A percentile compares a stretch with the other conserved stretches of the same genome.
Conservation (phyloP, 2,888 invertebrate genomes). For the Epirrita christyi region DNA sequence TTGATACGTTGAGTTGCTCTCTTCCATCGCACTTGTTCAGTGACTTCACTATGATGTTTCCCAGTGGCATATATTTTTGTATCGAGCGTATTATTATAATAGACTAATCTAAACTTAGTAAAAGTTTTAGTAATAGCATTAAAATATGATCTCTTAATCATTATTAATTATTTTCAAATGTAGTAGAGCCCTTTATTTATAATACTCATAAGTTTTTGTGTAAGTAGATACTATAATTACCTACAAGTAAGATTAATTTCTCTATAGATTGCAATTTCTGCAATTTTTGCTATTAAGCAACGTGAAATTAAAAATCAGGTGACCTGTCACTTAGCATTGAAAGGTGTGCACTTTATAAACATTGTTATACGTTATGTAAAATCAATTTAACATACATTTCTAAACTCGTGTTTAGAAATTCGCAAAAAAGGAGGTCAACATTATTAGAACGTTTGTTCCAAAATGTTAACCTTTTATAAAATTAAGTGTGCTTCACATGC, state of each 20-base stretch:
- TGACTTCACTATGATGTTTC: constrained; percentile 58
- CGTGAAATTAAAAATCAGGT: constrained; percentile 34
- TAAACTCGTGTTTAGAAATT: constrained; percentile 25
- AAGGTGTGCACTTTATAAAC: constrained; percentile 31
- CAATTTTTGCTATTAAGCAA: constrained; percentile 53
- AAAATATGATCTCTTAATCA: constrained; percentile 85
- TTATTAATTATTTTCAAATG: constrained; percentile 82
- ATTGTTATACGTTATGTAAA: constrained; percentile 36
- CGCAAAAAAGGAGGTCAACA: constrained; percentile 37
- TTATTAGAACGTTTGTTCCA: constrained; percentile 23
- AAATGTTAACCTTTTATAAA: constrained; percentile 25
- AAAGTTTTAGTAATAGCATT: constrained; percentile 75
- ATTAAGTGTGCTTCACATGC: constrained; percentile 14
- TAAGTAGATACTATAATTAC: constrained; percentile 56
- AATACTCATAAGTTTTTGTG: constrained; percentile 83
- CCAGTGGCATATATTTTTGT: constrained; percentile 77
- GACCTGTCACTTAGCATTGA: constrained; percentile 39
- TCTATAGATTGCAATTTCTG: constrained; percentile 47
- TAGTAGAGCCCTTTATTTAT: constrained; percentile 78
- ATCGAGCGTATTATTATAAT: constrained; percentile 68
- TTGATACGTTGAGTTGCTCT: constrained; percentile 32
- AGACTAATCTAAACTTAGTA: constrained; percentile 81
- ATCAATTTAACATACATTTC: constrained; percentile 27
- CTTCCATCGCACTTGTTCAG: constrained; percentile 54
- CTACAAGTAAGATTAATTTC: constrained; percentile 55